Base-by-base conservation (phyloP, 2,113 vertebrate species). In the Ramphastos sulfuratus region DNA sequence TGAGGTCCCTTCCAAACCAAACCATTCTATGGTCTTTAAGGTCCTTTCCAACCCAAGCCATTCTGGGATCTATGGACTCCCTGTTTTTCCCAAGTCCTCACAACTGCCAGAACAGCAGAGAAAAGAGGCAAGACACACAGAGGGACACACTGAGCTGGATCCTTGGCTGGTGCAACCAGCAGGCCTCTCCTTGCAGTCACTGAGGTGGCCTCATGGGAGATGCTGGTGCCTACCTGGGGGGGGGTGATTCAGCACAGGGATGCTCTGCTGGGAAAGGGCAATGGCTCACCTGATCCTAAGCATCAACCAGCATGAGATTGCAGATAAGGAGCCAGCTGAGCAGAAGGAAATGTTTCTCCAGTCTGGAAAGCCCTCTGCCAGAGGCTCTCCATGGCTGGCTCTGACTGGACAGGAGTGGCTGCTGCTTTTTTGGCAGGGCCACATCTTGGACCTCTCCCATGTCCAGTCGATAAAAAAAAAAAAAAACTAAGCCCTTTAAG, bases 251-350 rank as follows among this genome's bases (percentile, higher is more conserved):
- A 95, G 75, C 74, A 55, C 89, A 94, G 91, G 93, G 89, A 94
- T 94, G 89, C 84, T 94, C 70, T 94, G 87, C 74, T 92, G 92
- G 82, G 89, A 92, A 95, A 94, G 82, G 86, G 64, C 93, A 94
- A 95, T 92, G 74, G 93, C 86, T 93, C 84, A 82, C 71, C 92
- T 82, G 83, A 94, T 96, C 85, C 82, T 3, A 11, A 92, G 82
- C 15, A 65, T 63, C 84, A 95, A 94, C 87, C 91, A 92, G 95
- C 94, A 92, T 33, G 73, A 85, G 75, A 89, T 42, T 66, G 92
- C 87, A 96, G 91, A 88, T 94, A 96, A 91, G 42, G 17, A 92
- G 85, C 31, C 48, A 21, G 81, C 24, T 71, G 74, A 90, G 90
- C 6, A 84, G 77, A 85, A 70, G 87, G 70, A 91, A 79, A 85